phyloP scores from a whole-genome alignment of 2,113 vertebrate species.

The Seriola aureovittata region DNA sequence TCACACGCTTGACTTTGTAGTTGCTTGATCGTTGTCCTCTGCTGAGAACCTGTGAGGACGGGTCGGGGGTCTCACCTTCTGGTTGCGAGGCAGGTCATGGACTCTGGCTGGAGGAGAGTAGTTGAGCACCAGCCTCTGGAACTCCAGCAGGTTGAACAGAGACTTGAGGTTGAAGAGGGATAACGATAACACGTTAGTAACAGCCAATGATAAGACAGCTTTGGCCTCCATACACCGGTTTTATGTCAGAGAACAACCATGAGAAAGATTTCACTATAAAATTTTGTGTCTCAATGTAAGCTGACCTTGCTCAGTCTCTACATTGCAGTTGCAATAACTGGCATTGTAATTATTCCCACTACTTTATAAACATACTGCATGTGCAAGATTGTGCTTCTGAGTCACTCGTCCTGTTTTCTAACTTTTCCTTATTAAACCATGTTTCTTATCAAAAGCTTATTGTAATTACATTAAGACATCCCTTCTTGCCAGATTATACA shows the following conservation, averaged over 20 bases:
- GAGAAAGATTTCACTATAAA: not conserved
- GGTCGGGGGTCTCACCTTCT: conserved; percentile 88
- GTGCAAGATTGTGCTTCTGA: not conserved
- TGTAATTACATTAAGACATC: not conserved
- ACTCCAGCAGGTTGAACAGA: conserved; percentile 90
- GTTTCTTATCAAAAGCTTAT: conserved; percentile 1
- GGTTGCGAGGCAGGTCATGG: conserved; percentile 95
- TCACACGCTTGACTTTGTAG: not conserved
- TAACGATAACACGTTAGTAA: conserved; percentile 10
- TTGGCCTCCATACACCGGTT: not conserved
- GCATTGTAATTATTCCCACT: not conserved
- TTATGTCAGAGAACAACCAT: not conserved
- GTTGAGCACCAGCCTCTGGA: conserved; percentile 96
- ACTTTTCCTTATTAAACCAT: not conserved
- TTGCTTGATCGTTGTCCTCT: not conserved
- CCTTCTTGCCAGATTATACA: not conserved
- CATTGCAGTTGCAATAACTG: not conserved
- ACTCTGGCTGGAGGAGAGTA: conserved; percentile 92
- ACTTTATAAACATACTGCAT: not conserved
- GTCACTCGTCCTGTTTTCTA: not conserved
- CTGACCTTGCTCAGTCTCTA: not conserved
- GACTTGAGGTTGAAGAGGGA: conserved; percentile 69
- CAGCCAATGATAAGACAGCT: not conserved
- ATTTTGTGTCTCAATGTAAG: not conserved
- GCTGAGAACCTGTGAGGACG: not conserved